A percentile compares a stretch with the other conserved stretches of the same genome.
These are phyloP conservation scores for Nebria salina DNA, from an alignment of 2,888 invertebrate species.

Conservation along the genomic window DNA sequence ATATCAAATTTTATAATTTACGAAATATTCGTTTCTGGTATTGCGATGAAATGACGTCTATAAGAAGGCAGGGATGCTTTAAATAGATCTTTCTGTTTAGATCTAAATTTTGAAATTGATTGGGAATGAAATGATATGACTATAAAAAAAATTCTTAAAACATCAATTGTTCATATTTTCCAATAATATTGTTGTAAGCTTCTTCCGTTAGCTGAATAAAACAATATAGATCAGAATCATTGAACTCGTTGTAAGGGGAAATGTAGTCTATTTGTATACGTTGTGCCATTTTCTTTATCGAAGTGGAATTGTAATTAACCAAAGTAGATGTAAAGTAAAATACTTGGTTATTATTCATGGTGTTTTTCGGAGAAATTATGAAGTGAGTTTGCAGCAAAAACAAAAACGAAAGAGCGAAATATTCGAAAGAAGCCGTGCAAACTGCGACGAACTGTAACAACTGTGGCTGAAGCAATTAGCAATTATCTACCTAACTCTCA, in stretches of 20 bases:
- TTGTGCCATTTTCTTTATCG: not conserved
- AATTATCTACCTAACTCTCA: conserved; percentile 16
- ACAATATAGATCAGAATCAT: too few relatives aligned
- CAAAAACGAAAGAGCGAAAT: conserved; percentile 14
- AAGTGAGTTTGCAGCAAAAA: conserved; percentile 27
- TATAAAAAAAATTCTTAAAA: too few relatives aligned
- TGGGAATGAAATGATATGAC: too few relatives aligned
- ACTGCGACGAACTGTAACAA: conserved; percentile 17
- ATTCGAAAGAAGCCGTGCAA: not conserved
- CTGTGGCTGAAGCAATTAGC: conserved; percentile 11
- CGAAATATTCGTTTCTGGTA: too few relatives aligned
- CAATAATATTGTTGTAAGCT: too few relatives aligned
- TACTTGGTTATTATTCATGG: not conserved
- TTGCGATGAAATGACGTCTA: too few relatives aligned
- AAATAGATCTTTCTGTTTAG: too few relatives aligned
- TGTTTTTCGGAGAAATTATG: conserved; percentile 27
- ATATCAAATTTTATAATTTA: too few relatives aligned
- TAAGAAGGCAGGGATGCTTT: too few relatives aligned
- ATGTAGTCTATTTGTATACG: not conserved
- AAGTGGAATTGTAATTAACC: conserved; percentile 9
- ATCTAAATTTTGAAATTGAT: too few relatives aligned
- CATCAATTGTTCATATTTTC: too few relatives aligned
- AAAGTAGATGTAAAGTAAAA: conserved; percentile 12
- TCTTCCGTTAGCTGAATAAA: too few relatives aligned
- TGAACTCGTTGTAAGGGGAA: not conserved